phyloP scores from a whole-genome alignment of 2,888 invertebrate species.

The Seira ritae region DNA sequence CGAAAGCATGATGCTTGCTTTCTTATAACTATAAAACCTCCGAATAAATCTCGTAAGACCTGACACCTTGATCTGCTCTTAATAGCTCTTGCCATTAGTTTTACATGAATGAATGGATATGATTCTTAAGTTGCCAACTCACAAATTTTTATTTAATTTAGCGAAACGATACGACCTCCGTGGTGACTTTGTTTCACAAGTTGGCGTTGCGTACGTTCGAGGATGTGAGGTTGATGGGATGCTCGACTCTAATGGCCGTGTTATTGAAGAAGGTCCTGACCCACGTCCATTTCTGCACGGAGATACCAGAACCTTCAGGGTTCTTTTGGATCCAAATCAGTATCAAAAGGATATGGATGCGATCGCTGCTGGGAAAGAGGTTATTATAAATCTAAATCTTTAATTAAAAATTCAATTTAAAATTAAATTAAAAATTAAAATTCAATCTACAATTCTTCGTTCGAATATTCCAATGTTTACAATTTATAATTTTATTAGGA shows the following conservation, averaged over 20 bases:
- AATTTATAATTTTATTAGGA: constrained; percentile 80
- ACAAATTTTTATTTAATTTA: constrained; percentile 31
- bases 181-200: constrained; percentile 88
- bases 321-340: constrained; percentile 98
- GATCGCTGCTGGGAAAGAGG: constrained; percentile 87
- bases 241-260: constrained; percentile 94
- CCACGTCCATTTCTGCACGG: constrained; percentile 91
- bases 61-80: constrained; percentile 19
- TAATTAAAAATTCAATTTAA: too few relatives aligned
- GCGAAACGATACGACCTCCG: constrained; percentile 71
- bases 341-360: constrained; percentile 94
- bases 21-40: constrained; percentile 92
- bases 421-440: neutral
- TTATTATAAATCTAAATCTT: constrained; percentile 74
- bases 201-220: constrained; percentile 92
- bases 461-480: too few relatives aligned
- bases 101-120: too few relatives aligned
- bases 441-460: neutral
- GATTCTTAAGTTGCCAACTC: too few relatives aligned
- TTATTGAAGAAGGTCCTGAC: constrained; percentile 97
- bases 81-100: neutral
- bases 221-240: constrained; percentile 99
- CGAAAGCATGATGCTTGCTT: constrained; percentile 99
- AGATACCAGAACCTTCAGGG: constrained; percentile 92
- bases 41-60: constrained; percentile 85